Conservation (phyloP, 92 coral and sea anemone species). For the Phenganax marumi region DNA sequence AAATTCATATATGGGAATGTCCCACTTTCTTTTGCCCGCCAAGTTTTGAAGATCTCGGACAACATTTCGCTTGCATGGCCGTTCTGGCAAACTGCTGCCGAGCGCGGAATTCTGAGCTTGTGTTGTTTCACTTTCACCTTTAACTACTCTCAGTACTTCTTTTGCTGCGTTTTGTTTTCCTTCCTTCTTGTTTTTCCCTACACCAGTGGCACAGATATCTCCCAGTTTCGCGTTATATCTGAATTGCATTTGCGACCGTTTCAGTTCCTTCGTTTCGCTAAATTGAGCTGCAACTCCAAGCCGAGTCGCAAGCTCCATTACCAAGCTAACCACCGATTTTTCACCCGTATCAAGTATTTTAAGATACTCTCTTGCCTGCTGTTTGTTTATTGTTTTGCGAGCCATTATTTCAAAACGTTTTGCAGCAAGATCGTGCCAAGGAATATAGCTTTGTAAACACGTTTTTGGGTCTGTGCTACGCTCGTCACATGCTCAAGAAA, state of each 20-base stretch:
- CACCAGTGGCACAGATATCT: conserved; percentile 7
- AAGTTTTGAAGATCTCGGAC: conserved; percentile 81
- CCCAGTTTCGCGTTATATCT: conserved; percentile 24
- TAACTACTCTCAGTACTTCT: conserved; percentile 13
- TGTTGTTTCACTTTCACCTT: conserved; percentile 4
- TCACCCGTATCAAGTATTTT: background rate
- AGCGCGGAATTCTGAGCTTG: background rate
- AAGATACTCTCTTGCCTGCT: background rate
- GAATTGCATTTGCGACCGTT: background rate
- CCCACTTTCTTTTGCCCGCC: conserved; percentile 69
- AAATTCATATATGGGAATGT: conserved; percentile 67
- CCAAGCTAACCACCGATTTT: conserved; percentile 16
- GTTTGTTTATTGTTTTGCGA: conserved; percentile 4
- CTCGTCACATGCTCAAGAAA: too few species aligned
- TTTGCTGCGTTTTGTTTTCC: conserved; percentile 31
- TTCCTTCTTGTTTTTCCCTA: conserved; percentile 26
- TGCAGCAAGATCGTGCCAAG: background rate
- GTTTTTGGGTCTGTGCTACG: too few species aligned
- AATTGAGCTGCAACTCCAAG: conserved; percentile 1
- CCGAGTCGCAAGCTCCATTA: conserved; percentile 24
- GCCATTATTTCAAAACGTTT: background rate
- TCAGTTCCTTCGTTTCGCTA: conserved; percentile 13
- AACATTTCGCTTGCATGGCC: conserved; percentile 62
- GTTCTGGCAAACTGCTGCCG: background rate
- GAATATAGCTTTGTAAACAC: background rate